Base-by-base conservation (phyloP, 64 coral and sea anemone species). In the Pocillopora verrucosa region DNA sequence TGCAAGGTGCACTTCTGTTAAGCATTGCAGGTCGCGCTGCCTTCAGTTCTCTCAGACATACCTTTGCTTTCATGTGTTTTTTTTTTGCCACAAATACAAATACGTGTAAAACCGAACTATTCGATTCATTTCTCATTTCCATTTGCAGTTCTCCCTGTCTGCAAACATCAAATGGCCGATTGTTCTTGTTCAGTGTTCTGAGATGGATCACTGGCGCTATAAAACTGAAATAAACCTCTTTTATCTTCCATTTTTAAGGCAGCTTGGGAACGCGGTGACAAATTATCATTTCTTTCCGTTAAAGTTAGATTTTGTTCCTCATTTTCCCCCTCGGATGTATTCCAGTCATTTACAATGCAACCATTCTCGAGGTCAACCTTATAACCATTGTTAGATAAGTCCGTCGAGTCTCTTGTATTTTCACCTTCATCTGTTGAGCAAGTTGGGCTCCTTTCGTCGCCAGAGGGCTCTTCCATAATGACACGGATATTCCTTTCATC, bases 211-310 rank as follows among this genome's bases (percentile, higher is more conserved):
- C 64, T 57, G 61, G 41, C 3, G 41, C 41, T 51, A 51, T 51
- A 51, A 84, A 84, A 70, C 61, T 38, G 63, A 70, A 84, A 34
- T 70, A 84, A 84, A 68, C 82, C 82, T 24, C 17, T 24, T 84
- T 84, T 16, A 51, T 84, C 63, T 11, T 84, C 20, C 82, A 84
- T 72, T 20, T 84, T 65, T 25, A 84, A 37, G 7, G 22, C 82
- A 25, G 36, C 82, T 84, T 65, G 63, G 26, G 82, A 72, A 84
- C 37, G 17, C 82, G 37, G 7, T 12, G 19, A 20, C 16, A 7
- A n/a, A 4, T 72, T 57, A 2, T 9, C 36, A 24, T 56, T 22
- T 4, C 17, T 45, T 30, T 61, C 14, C 26, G 14, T 61, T 11
- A 65, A 25, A 67, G 10, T 45, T 15, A 56, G 56, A 25, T 63